Percentiles rank a stretch among this genome's conserved stretches.
These are phyloP conservation scores for Halcyon leucocephala DNA, from an alignment of 2,797 vertebrate species.

Conservation along the genomic window DNA sequence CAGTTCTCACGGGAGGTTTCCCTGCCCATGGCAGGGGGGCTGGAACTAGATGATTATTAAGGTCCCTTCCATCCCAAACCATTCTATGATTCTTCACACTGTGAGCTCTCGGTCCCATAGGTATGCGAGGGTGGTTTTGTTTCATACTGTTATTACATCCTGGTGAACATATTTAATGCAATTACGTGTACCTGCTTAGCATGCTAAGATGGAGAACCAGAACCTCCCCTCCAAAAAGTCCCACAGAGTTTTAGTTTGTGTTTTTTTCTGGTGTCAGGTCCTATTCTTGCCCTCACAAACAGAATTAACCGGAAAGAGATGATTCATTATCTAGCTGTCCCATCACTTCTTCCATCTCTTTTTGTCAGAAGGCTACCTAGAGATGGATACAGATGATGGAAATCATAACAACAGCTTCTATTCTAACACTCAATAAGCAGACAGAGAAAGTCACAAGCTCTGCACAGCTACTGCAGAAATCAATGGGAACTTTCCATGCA, in stretches of 20 bases:
- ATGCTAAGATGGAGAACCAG: neutral
- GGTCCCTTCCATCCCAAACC: neutral
- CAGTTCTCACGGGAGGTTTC: neutral
- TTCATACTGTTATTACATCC: neutral
- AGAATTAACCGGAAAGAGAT: neutral
- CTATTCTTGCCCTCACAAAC: neutral
- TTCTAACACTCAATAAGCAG: neutral
- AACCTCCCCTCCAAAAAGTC: neutral
- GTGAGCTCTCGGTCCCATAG: neutral
- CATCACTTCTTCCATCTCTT: neutral
- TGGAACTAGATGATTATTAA: neutral
- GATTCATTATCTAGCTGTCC: neutral
- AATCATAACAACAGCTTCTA: neutral
- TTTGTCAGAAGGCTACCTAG: neutral
- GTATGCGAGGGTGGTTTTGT: neutral
- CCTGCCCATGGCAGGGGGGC: neutral
- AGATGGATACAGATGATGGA: neutral
- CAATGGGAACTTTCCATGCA: neutral
- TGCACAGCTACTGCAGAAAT: neutral
- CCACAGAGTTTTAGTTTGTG: neutral
- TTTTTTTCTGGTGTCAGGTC: neutral
- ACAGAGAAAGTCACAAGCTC: neutral
- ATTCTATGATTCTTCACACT: neutral
- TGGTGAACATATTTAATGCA: neutral
- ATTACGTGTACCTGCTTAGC: neutral